phyloP scores from a whole-genome alignment of 2,797 vertebrate genomes.

The Triplophysa bombifrons region DNA sequence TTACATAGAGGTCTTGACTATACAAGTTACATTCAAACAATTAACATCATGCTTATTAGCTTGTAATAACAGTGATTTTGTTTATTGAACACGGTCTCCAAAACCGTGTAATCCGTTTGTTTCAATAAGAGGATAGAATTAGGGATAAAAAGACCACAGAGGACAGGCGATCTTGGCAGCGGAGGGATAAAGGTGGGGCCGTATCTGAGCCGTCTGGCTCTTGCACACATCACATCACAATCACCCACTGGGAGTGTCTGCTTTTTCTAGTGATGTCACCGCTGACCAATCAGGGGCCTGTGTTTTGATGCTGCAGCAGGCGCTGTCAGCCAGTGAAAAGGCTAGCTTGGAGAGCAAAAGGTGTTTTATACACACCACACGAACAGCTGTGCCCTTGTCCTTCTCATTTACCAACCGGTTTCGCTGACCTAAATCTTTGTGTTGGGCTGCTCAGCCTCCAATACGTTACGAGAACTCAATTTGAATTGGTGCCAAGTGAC shows the following conservation, averaged over 20 bases:
- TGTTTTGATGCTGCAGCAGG: constrained; percentile 64
- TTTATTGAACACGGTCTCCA: not conserved
- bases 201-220: constrained; percentile 56
- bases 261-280: constrained; percentile 76
- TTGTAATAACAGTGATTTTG: too few species aligned
- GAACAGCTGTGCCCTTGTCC: constrained; percentile 69
- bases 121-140: constrained; percentile 15
- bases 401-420: constrained; percentile 59
- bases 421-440: constrained; percentile 61
- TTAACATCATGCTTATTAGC: too few species aligned
- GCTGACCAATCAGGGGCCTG: constrained; percentile 67
- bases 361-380: constrained; percentile 57
- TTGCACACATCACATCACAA: constrained; percentile 72
- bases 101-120: constrained; percentile 6
- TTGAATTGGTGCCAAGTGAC: not conserved
- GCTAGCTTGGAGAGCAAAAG: constrained; percentile 54
- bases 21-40: too few species aligned
- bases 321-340: constrained; percentile 54
- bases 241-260: constrained; percentile 66
- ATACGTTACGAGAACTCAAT: not conserved
- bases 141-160: constrained; percentile 27
- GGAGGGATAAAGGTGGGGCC: constrained; percentile 62
- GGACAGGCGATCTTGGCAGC: constrained; percentile 39
- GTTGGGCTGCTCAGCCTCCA: constrained; percentile 15
- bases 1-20: too few species aligned